A percentile compares a stretch with the other conserved stretches of the same genome.
These are phyloP conservation scores for Poeciliopsis paucimaculata DNA, from an alignment of 2,797 vertebrate genomes.

Conservation along the genomic window DNA sequence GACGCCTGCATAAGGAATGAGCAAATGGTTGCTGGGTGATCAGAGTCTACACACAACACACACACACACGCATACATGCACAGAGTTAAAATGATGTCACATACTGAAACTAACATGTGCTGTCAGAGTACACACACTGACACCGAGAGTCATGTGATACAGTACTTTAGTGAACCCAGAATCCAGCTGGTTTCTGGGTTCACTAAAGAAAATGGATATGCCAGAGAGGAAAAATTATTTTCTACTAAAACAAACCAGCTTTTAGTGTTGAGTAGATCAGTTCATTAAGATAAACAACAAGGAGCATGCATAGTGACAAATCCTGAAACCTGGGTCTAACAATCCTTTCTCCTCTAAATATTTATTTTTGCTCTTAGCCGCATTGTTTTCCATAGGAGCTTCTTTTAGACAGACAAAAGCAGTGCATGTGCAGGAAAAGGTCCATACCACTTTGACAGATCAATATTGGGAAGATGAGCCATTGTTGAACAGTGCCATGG, in stretches of 20 bases:
- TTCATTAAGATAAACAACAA: neutral
- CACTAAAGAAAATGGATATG: neutral
- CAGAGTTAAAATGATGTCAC: constrained; percentile 48
- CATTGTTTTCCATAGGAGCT: neutral
- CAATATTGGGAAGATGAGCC: neutral
- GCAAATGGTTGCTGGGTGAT: constrained; percentile 72
- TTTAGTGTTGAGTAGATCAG: neutral
- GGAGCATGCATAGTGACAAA: neutral
- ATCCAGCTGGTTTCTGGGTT: neutral
- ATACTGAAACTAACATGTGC: constrained; percentile 26
- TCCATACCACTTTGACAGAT: neutral
- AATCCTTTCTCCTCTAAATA: neutral
- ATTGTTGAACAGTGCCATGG: neutral
- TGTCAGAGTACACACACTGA: constrained; percentile 28
- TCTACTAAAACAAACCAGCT: neutral
- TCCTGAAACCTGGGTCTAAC: neutral
- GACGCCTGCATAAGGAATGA: constrained; percentile 68
- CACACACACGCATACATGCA: constrained; percentile 33
- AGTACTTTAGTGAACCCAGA: constrained; percentile 26
- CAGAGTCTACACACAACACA: constrained; percentile 56
- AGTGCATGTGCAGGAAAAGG: neutral
- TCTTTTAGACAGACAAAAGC: neutral
- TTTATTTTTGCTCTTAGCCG: constrained; percentile 10
- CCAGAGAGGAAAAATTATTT: neutral
- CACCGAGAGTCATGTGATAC: neutral